phyloP scores from a whole-genome alignment of 2,113 vertebrate species.

The Pseudorhombus dupliciocellatus region DNA sequence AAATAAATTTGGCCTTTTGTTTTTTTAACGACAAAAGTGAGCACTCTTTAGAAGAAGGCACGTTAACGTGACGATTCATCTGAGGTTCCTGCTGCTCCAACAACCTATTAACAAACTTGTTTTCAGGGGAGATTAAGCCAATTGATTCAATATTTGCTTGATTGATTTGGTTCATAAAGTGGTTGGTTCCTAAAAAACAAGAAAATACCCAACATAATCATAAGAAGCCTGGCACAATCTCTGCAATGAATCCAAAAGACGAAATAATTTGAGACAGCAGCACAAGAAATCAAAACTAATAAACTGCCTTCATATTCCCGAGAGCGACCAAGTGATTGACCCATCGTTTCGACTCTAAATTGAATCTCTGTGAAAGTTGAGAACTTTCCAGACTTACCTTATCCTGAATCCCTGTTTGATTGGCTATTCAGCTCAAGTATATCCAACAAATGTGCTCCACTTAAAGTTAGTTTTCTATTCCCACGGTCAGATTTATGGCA shows the following conservation, averaged over 20 bases:
- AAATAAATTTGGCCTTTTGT: not conserved
- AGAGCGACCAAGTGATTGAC: not conserved
- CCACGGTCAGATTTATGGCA: constrained; percentile 33
- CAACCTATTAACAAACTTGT: not conserved
- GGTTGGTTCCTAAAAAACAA: not conserved
- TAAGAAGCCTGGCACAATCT: not conserved
- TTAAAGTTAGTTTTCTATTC: constrained; percentile 5
- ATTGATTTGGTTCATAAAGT: not conserved
- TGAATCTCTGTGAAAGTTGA: constrained; percentile 7
- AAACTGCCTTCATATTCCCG: not conserved
- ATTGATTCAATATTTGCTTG: not conserved
- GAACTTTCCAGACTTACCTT: constrained; percentile 57
- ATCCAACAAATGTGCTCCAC: constrained; percentile 14
- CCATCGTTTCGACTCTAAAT: not conserved
- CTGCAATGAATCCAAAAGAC: not conserved
- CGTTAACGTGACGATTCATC: not conserved
- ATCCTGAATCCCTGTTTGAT: constrained; percentile 17
- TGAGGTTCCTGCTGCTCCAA: not conserved
- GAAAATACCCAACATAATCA: not conserved
- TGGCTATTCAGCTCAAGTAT: constrained; percentile 16
- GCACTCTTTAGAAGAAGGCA: not conserved
- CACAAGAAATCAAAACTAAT: not conserved
- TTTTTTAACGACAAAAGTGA: not conserved
- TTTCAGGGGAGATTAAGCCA: not conserved
- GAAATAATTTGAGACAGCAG: not conserved